Percentiles rank a stretch among this genome's conserved stretches.
phyloP scores from a whole-genome alignment of 2,888 invertebrate species.

The Trichogramma evanescens region DNA sequence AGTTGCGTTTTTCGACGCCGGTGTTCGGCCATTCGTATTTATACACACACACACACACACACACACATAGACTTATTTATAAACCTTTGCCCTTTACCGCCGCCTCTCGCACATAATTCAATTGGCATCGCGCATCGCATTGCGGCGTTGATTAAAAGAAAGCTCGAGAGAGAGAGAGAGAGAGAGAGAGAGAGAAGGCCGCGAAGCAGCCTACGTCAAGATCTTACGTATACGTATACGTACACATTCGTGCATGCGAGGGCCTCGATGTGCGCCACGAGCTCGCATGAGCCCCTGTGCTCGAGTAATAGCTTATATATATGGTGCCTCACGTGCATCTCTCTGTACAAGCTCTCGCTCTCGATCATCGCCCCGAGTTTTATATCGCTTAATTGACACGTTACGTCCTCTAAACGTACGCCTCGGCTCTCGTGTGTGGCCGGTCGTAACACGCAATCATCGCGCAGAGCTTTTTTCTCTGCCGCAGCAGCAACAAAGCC shows the following conservation, averaged over 20 bases:
- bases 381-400: slow-evolving; percentile 16
- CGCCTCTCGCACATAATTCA: slow-evolving; percentile 11
- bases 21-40: no score
- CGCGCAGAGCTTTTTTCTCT: no score
- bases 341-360: not conserved
- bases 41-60: no score
- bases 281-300: not conserved
- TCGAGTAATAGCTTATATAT: slow-evolving; percentile 1
- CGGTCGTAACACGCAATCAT: not conserved
- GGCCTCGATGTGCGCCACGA: not conserved
- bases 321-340: not conserved
- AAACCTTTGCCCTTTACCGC: not conserved
- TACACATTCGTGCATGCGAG: not conserved
- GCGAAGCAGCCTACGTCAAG: not conserved
- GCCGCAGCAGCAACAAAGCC: no score
- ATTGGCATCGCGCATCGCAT: not conserved
- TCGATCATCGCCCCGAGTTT: slow-evolving; percentile 1
- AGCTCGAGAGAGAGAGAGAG: slow-evolving; percentile 3
- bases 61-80: no score
- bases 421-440: slow-evolving; percentile 3
- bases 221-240: not conserved
- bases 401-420: not conserved
- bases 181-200: not conserved
- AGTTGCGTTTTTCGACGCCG: no score
- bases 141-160: slow-evolving; percentile 19